Conservation (phyloP, 2,797 vertebrate genomes). For the Knipowitschia caucasica region DNA sequence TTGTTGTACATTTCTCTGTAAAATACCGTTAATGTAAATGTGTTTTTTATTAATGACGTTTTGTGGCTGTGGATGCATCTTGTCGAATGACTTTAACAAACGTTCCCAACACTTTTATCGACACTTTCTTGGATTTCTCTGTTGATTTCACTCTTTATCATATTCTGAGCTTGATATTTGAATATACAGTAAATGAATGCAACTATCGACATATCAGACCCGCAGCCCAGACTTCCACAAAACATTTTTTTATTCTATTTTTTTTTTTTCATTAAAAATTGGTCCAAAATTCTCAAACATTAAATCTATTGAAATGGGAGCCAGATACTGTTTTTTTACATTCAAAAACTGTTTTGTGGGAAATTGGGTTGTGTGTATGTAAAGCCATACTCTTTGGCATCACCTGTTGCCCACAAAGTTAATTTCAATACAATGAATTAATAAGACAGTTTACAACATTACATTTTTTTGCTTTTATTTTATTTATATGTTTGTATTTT, state of each 20-base stretch:
- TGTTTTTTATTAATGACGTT: constrained; percentile 33
- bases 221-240: neutral
- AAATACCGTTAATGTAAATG: constrained; percentile 34
- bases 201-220: constrained; percentile 50
- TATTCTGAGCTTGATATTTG: constrained; percentile 29
- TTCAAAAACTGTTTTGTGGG: too few species aligned
- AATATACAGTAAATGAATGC: constrained; percentile 46
- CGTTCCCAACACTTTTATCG: constrained; percentile 12
- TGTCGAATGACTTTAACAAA: constrained; percentile 31
- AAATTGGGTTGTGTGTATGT: too few species aligned
- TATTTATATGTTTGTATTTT: too few species aligned
- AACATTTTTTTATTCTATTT: neutral
- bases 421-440: too few species aligned
- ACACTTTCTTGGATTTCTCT: constrained; percentile 15
- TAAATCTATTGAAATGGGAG: neutral
- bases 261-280: neutral
- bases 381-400: too few species aligned
- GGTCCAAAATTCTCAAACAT: neutral
- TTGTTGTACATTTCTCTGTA: constrained; percentile 33
- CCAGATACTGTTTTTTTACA: too few species aligned
- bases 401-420: too few species aligned
- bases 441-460: too few species aligned
- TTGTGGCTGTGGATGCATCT: constrained; percentile 54
- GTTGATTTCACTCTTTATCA: constrained; percentile 44
- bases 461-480: too few species aligned